Base-by-base conservation (phyloP, 1,140 invertebrate genomes). In the Orussus abietinus region DNA sequence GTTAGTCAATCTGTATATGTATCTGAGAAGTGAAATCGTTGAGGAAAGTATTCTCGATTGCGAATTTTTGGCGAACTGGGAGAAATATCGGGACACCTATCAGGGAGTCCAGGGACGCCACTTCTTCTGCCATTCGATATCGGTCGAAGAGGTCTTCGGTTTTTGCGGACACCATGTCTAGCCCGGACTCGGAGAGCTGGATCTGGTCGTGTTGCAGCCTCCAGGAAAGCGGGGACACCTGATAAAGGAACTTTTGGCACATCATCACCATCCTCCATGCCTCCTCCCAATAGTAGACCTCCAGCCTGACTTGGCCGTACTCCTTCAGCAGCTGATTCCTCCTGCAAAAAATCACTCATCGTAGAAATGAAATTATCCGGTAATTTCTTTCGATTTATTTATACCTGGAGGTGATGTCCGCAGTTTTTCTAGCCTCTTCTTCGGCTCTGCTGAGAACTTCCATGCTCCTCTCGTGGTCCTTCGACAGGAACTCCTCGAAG, bases 241-340 rank as follows among this genome's bases (percentile, higher is more conserved):
- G 75, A 53, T 75, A 77, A 13, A 84, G 62, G 62, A 84, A 84
- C 48, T 74, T 75, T 62, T 83, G 79, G 60, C 82, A 84, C 42
- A 80, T 77, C 51, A 81, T 72, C 25, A 77, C 74, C 34, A 75
- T 77, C 34, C 76, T 60, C 68, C 81, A 79, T 12, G 74, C 77
- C 54, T 84, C 81, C 45, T 80, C 77, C 31, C 77, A 76, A 17
- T 75, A 75, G 31, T 82, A 80, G 12, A 85, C 59, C 36, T 79
- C 75, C 1, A 80, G 71, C 42, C 76, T 77, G 3, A 80, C 45
- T 14, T 76, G 69, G 9, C 72, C 70, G 19, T 60, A 69, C 12
- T 53, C 54, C 1, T 56, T 54, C 0, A 46, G 57, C 13, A 74
- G 51, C 34, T 56, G 45, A 17, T 57, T 51, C 5, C 49, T 44